Evolutionary conservation across 1,140 invertebrate genomes (phyloP), one percentile per base, ranked within the genome.

Genomic region (Phymastichus coffea): DNA sequence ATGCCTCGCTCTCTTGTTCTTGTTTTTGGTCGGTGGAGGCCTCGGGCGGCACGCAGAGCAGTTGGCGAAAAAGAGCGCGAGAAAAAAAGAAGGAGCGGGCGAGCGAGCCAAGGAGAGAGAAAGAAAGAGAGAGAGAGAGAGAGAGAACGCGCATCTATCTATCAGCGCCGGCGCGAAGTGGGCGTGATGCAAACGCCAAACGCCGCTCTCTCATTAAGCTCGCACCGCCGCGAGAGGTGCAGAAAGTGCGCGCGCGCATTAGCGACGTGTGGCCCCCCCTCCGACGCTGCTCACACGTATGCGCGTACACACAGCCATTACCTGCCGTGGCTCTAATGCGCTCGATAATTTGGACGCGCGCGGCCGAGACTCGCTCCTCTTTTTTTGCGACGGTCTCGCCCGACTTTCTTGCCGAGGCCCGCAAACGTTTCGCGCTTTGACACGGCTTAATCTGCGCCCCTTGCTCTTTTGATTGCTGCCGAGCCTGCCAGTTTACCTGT

Each of bases 111-210:
- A 25, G 0, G 37, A 44, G 38, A 20, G 37, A 25, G 28, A 40
- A 66, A 58, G 38, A 69, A 66, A 33, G 23, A 43, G 47, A 56
- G 52, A 48, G 61, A 49, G 54, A 63, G 64, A 65, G 56, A 62
- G 63, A 54, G 58, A 57, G 30, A 70, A 71, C 73, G 74, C 70
- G 73, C 75, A 78, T 78, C 77, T 80, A 79, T 79, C 77, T 80
- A 80, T 80, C 77, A 79, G 78, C 78, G 77, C 75, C 75, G 76
- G 78, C 75, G 78, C 78, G 77, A 80, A 80, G 77, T 80, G 78
- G 77, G 77, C 77, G 77, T 69, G 75, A 74, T 71, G 78, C 78
- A 79, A 77, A 76, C 76, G 76, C 75, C 66, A 76, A 74, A 70
- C 72, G 75, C 78, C 70, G 77, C 75, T 79, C 77, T 79, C 76